These are phyloP conservation scores for Hypsibius dujardini DNA, from an alignment of 1,140 invertebrate species.

Conservation along the genomic window DNA sequence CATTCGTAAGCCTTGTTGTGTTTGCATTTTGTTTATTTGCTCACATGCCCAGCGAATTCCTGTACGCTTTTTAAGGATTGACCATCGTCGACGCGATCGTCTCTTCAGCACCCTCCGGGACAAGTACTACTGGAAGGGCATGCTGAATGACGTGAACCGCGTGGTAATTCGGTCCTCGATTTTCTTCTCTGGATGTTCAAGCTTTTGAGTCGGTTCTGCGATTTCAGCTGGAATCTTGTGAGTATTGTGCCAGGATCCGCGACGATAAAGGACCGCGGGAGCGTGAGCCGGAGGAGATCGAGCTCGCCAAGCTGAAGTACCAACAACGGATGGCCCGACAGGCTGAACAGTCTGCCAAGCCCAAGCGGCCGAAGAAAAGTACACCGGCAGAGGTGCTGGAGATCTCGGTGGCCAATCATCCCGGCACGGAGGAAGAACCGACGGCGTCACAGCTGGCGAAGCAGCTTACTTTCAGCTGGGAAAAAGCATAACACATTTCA, in stretches of 20 bases:
- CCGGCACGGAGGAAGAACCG: too few species aligned
- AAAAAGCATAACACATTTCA: too few species aligned
- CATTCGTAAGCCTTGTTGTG: slow-evolving; percentile 18
- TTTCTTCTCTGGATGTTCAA: slow-evolving; percentile 9
- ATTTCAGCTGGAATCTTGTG: not conserved
- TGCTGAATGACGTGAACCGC: not conserved
- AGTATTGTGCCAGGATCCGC: not conserved
- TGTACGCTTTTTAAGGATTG: slow-evolving; percentile 6
- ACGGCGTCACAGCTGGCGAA: too few species aligned
- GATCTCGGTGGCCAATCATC: too few species aligned
- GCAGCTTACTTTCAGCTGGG: too few species aligned
- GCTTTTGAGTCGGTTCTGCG: too few species aligned
- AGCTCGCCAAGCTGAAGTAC: too few species aligned
- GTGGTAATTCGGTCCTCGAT: not conserved
- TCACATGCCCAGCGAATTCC: not conserved
- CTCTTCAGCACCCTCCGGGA: not conserved
- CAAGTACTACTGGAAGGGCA: slow-evolving; percentile 16
- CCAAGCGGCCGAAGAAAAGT: too few species aligned
- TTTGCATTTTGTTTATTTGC: not conserved
- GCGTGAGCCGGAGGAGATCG: too few species aligned
- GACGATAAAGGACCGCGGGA: not conserved
- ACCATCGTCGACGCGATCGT: not conserved
- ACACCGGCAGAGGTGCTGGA: too few species aligned
- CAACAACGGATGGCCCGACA: too few species aligned
- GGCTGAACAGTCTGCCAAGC: too few species aligned